Base-by-base conservation (phyloP, 1,140 invertebrate genomes). In the Plodia interpunctella region DNA sequence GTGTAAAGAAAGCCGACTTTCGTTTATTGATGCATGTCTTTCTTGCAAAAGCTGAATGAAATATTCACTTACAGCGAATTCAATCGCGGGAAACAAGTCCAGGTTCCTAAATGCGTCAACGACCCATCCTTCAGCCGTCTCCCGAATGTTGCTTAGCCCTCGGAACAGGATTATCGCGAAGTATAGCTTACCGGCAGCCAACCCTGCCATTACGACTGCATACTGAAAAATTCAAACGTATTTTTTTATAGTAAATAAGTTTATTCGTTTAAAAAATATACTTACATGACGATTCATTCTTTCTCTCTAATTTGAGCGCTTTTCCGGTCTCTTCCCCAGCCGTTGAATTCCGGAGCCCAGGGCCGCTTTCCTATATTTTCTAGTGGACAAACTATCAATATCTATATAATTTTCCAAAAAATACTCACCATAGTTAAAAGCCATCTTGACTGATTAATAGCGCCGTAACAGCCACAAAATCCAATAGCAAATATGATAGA, bases 111-210 rank as follows among this genome's bases (percentile, higher is more conserved):
- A 76, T 0, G 62, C 74, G 6, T 18, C 35, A 4, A 54, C 53
- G 0, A 76, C 35, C 78, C 74, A 78, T 2, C 53, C 57, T 0
- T 65, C 35, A 0, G 76, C 66, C 0, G 59, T 66, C 0, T 55
- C 17, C 9, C 57, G n/a, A 5, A 72, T 59, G 32, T 5, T 28
- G 13, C 21, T 35, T 15, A 77, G 18, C 13, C 49, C 62, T 0
- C 21, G 38, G 67, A 76, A 78, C 17, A 78, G 66, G 51, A 78
- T 63, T 35, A 72, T 66, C 0, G 68, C 56, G 21, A 83, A 21
- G 55, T 70, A 75, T 15, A 73, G 72, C 63, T 80, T 78, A 1
- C 60, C 59, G 0, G 61, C 70, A 4, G 74, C 77, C 19, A 81
- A 54, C 0, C 76, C 38, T 2, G 56, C 25, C 66, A 68, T 62